phyloP scores from a whole-genome alignment of 2,797 vertebrate species.

The Sus cebifrons region DNA sequence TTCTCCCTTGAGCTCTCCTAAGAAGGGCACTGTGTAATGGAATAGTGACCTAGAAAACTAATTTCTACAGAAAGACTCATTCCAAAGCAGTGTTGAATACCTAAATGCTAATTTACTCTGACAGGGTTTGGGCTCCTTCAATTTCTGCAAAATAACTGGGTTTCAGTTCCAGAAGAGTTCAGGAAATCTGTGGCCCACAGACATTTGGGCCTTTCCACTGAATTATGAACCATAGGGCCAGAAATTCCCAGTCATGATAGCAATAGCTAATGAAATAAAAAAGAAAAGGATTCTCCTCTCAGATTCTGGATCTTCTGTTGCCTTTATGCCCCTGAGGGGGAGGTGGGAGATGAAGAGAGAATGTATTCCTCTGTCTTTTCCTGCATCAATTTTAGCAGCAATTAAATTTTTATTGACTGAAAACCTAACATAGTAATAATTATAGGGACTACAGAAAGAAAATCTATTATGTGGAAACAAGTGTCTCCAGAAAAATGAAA shows the following conservation, averaged over 20 bases:
- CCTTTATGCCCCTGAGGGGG: background rate
- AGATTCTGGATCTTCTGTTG: background rate
- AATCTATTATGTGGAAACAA: background rate
- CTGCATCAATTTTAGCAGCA: background rate
- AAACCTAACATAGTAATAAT: conserved; percentile 43
- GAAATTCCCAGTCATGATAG: background rate
- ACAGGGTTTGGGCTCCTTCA: background rate
- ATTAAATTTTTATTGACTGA: conserved; percentile 52
- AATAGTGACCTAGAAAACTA: conserved; percentile 77
- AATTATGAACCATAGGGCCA: background rate
- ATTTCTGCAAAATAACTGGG: conserved; percentile 45
- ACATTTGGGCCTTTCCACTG: background rate
- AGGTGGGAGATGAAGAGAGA: background rate
- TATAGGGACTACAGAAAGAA: background rate
- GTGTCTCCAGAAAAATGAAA: background rate
- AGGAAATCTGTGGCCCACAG: background rate
- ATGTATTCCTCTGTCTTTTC: background rate
- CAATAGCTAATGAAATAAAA: background rate
- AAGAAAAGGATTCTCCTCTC: background rate
- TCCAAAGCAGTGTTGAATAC: conserved; percentile 22
- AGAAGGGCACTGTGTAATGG: conserved; percentile 71
- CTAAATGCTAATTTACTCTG: conserved; percentile 62
- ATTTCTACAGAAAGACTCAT: conserved; percentile 59
- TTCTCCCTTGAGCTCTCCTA: conserved; percentile 60
- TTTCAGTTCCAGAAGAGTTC: background rate